These are phyloP conservation scores for Pammene aurita DNA, from an alignment of 2,888 invertebrate species.

Conservation along the genomic window DNA sequence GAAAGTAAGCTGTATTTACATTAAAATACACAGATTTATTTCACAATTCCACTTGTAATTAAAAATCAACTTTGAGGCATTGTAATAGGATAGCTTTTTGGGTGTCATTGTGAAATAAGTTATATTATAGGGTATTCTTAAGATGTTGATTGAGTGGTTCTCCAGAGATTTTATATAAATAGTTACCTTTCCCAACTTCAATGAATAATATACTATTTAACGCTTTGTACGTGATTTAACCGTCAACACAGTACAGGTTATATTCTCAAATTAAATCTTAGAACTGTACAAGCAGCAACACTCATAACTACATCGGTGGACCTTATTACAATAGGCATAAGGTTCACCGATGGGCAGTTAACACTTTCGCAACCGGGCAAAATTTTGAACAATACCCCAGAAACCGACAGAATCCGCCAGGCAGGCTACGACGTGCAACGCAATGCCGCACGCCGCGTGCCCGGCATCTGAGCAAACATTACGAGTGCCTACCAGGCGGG, in stretches of 20 bases:
- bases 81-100: conserved; percentile 27
- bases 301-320: too few species aligned
- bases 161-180: conserved; percentile 23
- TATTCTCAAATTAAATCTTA: conserved; percentile 1
- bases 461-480: too few species aligned
- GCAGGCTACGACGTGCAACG: too few species aligned
- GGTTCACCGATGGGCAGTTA: too few species aligned
- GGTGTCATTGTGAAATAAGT: conserved; percentile 40
- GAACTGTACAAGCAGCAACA: too few species aligned
- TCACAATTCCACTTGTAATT: conserved; percentile 36
- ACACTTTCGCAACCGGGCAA: too few species aligned
- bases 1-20: conserved; percentile 24
- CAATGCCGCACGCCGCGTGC: too few species aligned
- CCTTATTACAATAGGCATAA: too few species aligned
- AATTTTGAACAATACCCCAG: too few species aligned
- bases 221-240: neutral
- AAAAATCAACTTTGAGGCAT: conserved; percentile 24
- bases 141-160: conserved; percentile 35
- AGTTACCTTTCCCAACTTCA: conserved; percentile 5
- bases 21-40: conserved; percentile 21
- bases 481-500: too few species aligned
- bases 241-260: too few species aligned
- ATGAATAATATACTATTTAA: neutral
- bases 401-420: too few species aligned
- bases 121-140: conserved; percentile 29